phyloP scores from a whole-genome alignment of 2,113 vertebrate genomes.

The Odontesthes bonariensis region DNA sequence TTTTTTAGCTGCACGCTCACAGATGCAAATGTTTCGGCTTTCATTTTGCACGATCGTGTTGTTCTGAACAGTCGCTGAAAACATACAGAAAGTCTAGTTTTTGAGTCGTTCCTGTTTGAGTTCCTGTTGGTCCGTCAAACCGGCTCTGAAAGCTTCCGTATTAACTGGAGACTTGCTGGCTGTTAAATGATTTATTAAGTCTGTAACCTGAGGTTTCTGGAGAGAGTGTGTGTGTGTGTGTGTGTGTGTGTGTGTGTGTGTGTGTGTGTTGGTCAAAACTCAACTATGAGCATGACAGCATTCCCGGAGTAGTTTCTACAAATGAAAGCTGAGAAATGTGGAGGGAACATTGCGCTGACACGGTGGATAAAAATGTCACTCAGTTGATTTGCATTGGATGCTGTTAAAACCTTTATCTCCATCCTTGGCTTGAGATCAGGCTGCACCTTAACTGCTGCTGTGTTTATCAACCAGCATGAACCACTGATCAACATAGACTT shows the following conservation, averaged over 20 bases:
- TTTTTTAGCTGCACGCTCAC: background rate
- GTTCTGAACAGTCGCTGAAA: background rate
- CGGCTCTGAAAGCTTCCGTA: background rate
- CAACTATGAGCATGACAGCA: background rate
- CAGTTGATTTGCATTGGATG: background rate
- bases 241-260: slow-evolving; percentile 3
- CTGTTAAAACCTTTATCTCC: slow-evolving; percentile 6
- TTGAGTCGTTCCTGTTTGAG: background rate
- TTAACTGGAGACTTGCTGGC: slow-evolving; percentile 34
- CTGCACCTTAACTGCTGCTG: background rate
- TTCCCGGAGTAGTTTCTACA: slow-evolving; percentile 5
- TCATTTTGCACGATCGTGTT: background rate
- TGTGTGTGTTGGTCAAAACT: slow-evolving; percentile 25
- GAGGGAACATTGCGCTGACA: background rate
- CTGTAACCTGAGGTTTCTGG: slow-evolving; percentile 41
- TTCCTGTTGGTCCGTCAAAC: background rate
- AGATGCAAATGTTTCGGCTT: background rate
- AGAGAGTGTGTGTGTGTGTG: background rate
- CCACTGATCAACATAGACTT: slow-evolving; percentile 23
- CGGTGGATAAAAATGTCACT: background rate
- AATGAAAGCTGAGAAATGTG: slow-evolving; percentile 23
- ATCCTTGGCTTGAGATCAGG: slow-evolving; percentile 17
- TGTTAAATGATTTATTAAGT: slow-evolving; percentile 51
- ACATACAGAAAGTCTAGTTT: no score
- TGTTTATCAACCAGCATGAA: slow-evolving; percentile 28